Conservation (phyloP, 2,113 vertebrate species). For the Oncorhynchus masou region DNA sequence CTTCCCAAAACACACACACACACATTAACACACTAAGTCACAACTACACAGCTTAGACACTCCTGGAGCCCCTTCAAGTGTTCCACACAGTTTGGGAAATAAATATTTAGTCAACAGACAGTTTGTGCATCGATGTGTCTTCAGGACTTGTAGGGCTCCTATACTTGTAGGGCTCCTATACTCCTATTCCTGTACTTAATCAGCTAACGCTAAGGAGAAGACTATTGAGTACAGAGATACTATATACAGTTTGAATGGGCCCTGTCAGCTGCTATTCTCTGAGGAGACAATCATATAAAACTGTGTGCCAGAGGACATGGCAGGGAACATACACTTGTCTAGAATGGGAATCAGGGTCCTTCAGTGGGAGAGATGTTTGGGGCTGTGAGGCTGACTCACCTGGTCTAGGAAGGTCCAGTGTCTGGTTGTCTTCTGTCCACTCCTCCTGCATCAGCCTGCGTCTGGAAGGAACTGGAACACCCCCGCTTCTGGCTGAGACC, state of each 20-base stretch:
- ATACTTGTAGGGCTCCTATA: not conserved
- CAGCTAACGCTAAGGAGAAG: too few relatives aligned
- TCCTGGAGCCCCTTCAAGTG: not conserved
- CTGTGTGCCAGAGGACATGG: not conserved
- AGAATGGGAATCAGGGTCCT: not conserved
- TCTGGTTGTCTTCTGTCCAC: conserved; percentile 68
- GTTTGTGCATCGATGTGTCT: not conserved
- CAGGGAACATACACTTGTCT: not conserved
- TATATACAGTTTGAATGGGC: not conserved
- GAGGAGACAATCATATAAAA: not conserved
- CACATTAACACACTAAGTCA: not conserved
- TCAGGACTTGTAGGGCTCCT: not conserved
- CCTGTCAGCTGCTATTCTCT: not conserved
- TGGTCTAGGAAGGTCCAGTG: conserved; percentile 63
- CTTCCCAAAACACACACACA: too few relatives aligned
- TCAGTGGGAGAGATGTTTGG: conserved; percentile 4
- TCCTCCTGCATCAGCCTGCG: conserved; percentile 70
- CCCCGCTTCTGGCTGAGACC: conserved; percentile 37
- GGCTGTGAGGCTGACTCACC: conserved; percentile 56
- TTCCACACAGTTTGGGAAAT: not conserved
- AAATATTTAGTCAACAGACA: not conserved
- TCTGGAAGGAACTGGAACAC: conserved; percentile 47
- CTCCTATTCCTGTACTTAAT: too few relatives aligned
- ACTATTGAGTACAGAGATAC: too few relatives aligned
- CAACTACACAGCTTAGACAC: not conserved